Percentiles rank a stretch among this genome's conserved stretches.
phyloP scores from a whole-genome alignment of 2,797 vertebrate genomes.

The Balearica regulorum region DNA sequence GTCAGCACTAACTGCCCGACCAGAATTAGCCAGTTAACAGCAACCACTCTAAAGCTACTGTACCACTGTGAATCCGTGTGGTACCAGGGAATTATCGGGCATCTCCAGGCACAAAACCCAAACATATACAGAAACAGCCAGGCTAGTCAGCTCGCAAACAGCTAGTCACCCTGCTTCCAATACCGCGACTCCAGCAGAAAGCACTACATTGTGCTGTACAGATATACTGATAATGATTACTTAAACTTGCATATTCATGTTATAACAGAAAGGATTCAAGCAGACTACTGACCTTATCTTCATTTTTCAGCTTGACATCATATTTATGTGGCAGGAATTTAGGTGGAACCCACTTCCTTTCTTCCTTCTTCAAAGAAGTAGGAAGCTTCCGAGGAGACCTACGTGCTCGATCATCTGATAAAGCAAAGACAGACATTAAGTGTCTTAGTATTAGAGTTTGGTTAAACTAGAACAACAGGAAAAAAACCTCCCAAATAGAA shows the following conservation, averaged over 20 bases:
- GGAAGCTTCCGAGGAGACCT: constrained; percentile 94
- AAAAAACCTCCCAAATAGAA: not conserved
- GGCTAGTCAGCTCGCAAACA: not conserved
- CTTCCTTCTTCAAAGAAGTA: constrained; percentile 92
- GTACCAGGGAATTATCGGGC: not conserved
- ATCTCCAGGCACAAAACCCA: not conserved
- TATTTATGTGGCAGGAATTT: constrained; percentile 98
- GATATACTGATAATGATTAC: accelerated
- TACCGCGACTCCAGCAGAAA: accelerated
- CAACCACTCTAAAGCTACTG: not conserved
- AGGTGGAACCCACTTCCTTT: constrained; percentile 94
- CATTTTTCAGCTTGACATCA: constrained; percentile 90
- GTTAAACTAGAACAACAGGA: not conserved
- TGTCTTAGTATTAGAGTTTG: not conserved
- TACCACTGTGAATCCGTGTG: not conserved
- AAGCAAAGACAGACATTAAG: not conserved
- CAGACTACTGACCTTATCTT: constrained; percentile 87
- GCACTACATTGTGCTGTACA: not conserved
- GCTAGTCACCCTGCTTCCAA: not conserved
- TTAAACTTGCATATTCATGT: not conserved
- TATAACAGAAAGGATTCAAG: not conserved
- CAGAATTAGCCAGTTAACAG: not conserved
- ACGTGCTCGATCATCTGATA: constrained; percentile 88
- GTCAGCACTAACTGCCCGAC: not conserved
- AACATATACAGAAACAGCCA: not conserved